phyloP scores from a whole-genome alignment of 2,888 invertebrate genomes.

The Amphiduros pacificus region DNA sequence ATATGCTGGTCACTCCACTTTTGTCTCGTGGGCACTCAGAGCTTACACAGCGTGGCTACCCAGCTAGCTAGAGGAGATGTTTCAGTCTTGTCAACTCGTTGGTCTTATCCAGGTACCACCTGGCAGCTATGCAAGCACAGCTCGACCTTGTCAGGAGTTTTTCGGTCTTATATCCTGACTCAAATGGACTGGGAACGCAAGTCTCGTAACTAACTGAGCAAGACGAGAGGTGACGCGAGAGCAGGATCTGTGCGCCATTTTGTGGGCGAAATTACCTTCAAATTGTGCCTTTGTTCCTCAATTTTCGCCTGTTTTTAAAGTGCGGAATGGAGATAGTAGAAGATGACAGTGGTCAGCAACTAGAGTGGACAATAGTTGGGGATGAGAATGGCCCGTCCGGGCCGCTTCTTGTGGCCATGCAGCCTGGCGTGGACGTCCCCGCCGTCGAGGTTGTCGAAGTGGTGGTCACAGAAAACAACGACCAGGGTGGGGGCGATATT shows the following conservation, averaged over 20 bases:
- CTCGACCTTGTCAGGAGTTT: too few relatives aligned
- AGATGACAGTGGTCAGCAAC: constrained; percentile 6
- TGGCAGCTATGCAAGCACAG: too few relatives aligned
- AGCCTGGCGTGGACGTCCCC: constrained; percentile 27
- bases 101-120: too few relatives aligned
- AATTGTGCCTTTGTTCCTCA: constrained; percentile 26
- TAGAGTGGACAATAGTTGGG: constrained; percentile 9
- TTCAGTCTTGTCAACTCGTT: too few relatives aligned
- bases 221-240: constrained; percentile 17
- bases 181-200: too few relatives aligned
- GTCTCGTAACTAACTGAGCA: not conserved
- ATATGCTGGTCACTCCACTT: too few relatives aligned
- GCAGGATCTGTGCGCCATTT: too few relatives aligned
- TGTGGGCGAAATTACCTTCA: constrained; percentile 35
- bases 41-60: too few relatives aligned
- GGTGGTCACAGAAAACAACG: constrained; percentile 26
- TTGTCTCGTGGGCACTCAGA: too few relatives aligned
- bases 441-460: constrained; percentile 30
- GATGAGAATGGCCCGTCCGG: constrained; percentile 10
- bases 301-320: constrained; percentile 30
- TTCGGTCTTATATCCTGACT: too few relatives aligned
- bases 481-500: constrained; percentile 12
- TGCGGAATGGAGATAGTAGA: constrained; percentile 14
- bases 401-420: constrained; percentile 29
- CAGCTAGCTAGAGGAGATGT: too few relatives aligned